A percentile compares a stretch with the other conserved stretches of the same genome.
Evolutionary conservation across 2,113 vertebrate genomes (phyloP).

Genomic region (Petroica traversi): DNA sequence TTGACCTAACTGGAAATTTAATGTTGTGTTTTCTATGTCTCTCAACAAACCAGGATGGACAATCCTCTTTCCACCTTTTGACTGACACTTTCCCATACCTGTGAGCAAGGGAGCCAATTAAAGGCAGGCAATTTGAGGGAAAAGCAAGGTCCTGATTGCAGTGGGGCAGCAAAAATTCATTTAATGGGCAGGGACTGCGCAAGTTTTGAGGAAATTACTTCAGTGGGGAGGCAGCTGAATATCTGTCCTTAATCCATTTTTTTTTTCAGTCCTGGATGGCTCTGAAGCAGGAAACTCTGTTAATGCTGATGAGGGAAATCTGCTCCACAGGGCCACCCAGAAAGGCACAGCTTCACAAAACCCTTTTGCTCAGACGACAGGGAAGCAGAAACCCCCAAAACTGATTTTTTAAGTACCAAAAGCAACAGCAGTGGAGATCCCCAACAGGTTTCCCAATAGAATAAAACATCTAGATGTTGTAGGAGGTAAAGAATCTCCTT

Average conservation of each 20-base stretch:
- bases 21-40: neutral
- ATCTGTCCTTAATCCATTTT: neutral
- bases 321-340: neutral
- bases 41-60: rapidly evolving
- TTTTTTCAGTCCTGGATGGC: neutral
- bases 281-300: neutral
- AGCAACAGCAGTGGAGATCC: neutral
- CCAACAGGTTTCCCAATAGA: neutral
- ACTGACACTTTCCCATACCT: neutral
- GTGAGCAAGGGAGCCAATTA: neutral
- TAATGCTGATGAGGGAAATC: neutral
- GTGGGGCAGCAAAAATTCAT: neutral
- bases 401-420: neutral
- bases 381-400: neutral
- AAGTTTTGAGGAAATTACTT: neutral
- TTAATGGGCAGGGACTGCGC: neutral
- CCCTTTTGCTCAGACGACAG: neutral
- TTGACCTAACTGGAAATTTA: neutral
- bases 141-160: neutral
- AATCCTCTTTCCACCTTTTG: neutral
- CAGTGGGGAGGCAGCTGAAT: neutral
- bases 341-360: neutral
- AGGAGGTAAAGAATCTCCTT: neutral
- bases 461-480: neutral
- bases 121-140: neutral